These are phyloP conservation scores for Torymus aiolomorphi DNA, from an alignment of 2,888 invertebrate genomes.

Conservation along the genomic window DNA sequence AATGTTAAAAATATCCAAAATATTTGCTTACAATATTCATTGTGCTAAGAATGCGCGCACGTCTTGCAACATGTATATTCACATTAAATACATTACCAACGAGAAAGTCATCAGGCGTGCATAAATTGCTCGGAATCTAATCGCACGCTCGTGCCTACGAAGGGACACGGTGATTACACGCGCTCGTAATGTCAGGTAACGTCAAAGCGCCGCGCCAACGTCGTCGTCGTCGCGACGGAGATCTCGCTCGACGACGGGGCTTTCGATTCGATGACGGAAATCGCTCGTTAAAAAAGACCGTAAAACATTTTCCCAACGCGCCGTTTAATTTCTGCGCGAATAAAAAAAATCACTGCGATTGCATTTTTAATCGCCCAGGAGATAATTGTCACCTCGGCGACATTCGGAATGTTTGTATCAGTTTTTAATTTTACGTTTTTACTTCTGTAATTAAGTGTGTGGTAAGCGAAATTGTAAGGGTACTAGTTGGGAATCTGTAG, in stretches of 20 bases:
- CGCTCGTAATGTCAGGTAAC: conserved; percentile 25
- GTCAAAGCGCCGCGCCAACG: conserved; percentile 5
- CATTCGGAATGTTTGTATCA: background rate
- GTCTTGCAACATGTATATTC: no score
- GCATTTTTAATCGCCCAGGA: background rate
- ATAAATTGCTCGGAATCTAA: conserved; percentile 11
- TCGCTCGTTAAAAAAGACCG: conserved; percentile 1
- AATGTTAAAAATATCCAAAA: no score
- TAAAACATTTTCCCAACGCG: background rate
- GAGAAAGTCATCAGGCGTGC: background rate
- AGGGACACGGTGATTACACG: conserved; percentile 19
- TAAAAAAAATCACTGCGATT: background rate
- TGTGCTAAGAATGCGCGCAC: no score
- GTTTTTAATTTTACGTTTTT: background rate
- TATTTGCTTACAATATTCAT: no score
- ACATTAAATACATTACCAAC: no score
- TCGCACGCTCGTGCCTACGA: conserved; percentile 11
- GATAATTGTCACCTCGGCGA: conserved; percentile 2
- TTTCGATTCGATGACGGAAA: conserved; percentile 3
- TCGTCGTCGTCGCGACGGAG: background rate
- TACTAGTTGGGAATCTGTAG: no score
- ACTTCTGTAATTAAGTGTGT: conserved; percentile 1
- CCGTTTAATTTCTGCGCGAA: background rate
- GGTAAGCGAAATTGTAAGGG: background rate
- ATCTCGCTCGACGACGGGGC: background rate